Conservation (phyloP, 2,888 invertebrate genomes). For the Barypeithes pellucidus region DNA sequence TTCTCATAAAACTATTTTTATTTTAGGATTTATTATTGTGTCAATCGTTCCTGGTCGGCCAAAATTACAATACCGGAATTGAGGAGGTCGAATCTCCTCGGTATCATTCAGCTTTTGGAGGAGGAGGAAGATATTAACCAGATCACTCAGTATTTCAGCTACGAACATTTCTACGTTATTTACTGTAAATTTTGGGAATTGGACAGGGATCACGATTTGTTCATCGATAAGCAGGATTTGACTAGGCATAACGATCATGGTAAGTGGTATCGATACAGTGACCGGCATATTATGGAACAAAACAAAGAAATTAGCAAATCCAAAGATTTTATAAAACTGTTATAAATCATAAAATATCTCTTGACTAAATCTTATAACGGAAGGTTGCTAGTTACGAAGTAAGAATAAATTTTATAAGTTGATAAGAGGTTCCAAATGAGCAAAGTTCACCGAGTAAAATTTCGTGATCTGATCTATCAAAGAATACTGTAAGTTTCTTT, state of each 20-base stretch:
- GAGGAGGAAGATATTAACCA: constrained; percentile 98
- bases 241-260: constrained; percentile 97
- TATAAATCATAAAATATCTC: too few species aligned
- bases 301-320: too few species aligned
- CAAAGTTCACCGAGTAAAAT: too few species aligned
- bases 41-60: constrained; percentile 95
- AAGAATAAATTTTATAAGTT: too few species aligned
- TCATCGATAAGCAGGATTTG: constrained; percentile 94
- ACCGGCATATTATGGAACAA: too few species aligned
- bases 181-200: constrained; percentile 99
- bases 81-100: constrained; percentile 91
- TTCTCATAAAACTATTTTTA: neutral
- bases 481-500: too few species aligned
- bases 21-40: constrained; percentile 93
- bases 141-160: constrained; percentile 92
- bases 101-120: constrained; percentile 87
- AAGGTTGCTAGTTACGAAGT: too few species aligned
- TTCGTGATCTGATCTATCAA: too few species aligned
- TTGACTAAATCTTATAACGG: too few species aligned
- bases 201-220: constrained; percentile 97
- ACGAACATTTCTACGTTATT: constrained; percentile 99
- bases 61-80: constrained; percentile 91
- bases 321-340: too few species aligned
- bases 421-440: too few species aligned
- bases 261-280: constrained; percentile 68